These are phyloP conservation scores for Noctua pronuba DNA, from an alignment of 2,888 invertebrate genomes.

Conservation along the genomic window DNA sequence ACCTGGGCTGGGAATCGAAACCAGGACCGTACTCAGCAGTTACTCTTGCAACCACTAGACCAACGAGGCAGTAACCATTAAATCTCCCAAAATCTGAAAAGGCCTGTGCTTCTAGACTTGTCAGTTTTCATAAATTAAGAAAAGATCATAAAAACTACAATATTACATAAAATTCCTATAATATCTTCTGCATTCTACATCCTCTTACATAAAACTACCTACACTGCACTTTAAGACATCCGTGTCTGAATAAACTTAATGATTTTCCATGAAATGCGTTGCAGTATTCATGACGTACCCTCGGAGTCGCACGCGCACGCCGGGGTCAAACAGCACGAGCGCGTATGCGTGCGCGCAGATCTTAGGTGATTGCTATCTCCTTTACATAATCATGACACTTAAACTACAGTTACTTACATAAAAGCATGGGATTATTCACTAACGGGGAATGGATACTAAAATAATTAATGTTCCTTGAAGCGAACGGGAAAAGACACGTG, in stretches of 20 bases:
- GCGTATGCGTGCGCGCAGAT: conserved; percentile 43
- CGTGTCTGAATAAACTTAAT: conserved; percentile 44
- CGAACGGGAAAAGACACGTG: not conserved
- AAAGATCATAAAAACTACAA: not conserved
- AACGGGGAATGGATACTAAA: not conserved
- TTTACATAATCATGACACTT: conserved; percentile 53
- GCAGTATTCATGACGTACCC: conserved; percentile 56
- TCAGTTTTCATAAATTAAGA: not conserved
- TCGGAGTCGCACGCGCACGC: conserved; percentile 54
- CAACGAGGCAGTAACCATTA: not conserved
- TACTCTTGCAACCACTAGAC: too few species aligned
- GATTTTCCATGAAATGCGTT: conserved; percentile 58
- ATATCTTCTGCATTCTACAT: not conserved
- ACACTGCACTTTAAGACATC: conserved; percentile 48
- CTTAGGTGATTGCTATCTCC: conserved; percentile 50
- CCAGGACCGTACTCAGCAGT: too few species aligned
- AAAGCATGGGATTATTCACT: conserved; percentile 17
- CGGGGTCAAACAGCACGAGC: conserved; percentile 61
- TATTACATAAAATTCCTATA: not conserved
- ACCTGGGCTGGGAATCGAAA: too few species aligned
- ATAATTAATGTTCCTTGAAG: not conserved
- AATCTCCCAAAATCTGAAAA: not conserved
- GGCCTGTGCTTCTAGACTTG: not conserved
- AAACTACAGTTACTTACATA: conserved; percentile 37
- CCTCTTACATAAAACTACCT: conserved; percentile 29